Evolutionary conservation across 1,140 invertebrate species (phyloP).

Genomic region (Drosophila orosa): DNA sequence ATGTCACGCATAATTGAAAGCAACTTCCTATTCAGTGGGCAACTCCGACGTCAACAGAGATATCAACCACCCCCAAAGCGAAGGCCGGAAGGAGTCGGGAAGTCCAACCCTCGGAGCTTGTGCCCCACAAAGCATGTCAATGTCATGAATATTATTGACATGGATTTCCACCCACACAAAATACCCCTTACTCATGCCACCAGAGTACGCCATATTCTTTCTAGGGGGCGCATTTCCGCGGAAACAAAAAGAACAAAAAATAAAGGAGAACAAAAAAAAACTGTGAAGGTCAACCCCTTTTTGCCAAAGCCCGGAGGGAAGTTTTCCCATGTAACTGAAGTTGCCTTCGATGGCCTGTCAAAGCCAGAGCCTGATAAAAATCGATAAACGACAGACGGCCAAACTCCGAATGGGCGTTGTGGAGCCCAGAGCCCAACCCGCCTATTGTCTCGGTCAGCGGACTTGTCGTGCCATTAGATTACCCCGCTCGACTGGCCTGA

Average conservation of each 20-base stretch:
- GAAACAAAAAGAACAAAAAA: conserved; percentile 14
- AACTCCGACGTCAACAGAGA: conserved; percentile 19
- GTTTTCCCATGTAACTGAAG: conserved; percentile 37
- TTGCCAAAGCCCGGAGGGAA: conserved; percentile 33
- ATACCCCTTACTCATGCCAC: conserved; percentile 2
- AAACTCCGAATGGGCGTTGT: conserved; percentile 12
- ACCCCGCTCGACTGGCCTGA: conserved; percentile 1
- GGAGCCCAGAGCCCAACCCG: conserved; percentile 45
- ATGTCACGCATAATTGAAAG: conserved; percentile 76
- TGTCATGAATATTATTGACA: conserved; percentile 81
- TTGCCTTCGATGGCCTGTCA: conserved; percentile 57
- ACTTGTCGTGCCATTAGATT: conserved; percentile 13
- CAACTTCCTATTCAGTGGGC: conserved; percentile 68
- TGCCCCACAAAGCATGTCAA: conserved; percentile 78
- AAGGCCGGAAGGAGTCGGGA: background rate
- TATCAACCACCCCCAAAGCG: conserved; percentile 43
- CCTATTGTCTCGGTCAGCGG: conserved; percentile 33
- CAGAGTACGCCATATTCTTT: conserved; percentile 53
- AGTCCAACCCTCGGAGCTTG: conserved; percentile 28
- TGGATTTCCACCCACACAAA: conserved; percentile 59
- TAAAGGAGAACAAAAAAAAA: conserved; percentile 18
- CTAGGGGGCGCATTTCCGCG: conserved; percentile 50
- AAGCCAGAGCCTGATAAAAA: conserved; percentile 72
- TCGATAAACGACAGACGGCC: conserved; percentile 63
- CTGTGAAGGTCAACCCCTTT: conserved; percentile 77